Base-by-base conservation (phyloP, 2,888 invertebrate species). In the Himalopsyche tibetana region DNA sequence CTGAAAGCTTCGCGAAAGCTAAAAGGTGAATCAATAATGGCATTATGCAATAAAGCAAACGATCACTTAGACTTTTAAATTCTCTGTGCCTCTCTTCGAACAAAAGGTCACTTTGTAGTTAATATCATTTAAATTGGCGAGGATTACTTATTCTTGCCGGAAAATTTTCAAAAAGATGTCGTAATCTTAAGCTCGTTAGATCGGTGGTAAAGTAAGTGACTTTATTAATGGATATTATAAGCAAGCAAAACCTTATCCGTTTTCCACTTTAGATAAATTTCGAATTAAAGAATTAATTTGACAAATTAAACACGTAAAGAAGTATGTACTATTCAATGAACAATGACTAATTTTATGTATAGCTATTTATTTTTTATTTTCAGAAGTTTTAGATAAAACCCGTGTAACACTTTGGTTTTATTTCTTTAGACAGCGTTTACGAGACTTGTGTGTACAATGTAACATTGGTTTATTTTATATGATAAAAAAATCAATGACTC, bases 11-110 rank as follows among this genome's bases (percentile, higher is more conserved):
- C 63, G 63, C 63, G 63, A 63, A 63, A 63, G 63, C 63, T 63
- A 63, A 63, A 63, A 63, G 63, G 63, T 63, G 63, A 63, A 63
- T 63, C 63, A 63, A 63, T 63, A 63, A 63, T 63, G 63, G 63
- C 63, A 63, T 63, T 63, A 63, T 63, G 63, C 63, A 63, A 63
- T 63, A 63, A n/a, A 28, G 63, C 63, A 19, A 63, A 63, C 63
- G 63, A 63, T 63, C 63, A 63, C 63, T 63, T 63, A 63, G 63
- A 63, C 63, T 63, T 63, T 63, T 63, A 63, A 63, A 63, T 63
- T 63, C 63, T 63, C 63, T 19, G 63, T 63, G 63, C 63, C 56
- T 56, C 56, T 56, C 56, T 56, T 11, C 19, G 63, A 63, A 63
- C 63, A 63, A 63, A 63, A 63, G 63, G 63, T 63, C 63, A 63